These are phyloP conservation scores for Busseola fusca DNA, from an alignment of 2,888 invertebrate species.

Conservation along the genomic window DNA sequence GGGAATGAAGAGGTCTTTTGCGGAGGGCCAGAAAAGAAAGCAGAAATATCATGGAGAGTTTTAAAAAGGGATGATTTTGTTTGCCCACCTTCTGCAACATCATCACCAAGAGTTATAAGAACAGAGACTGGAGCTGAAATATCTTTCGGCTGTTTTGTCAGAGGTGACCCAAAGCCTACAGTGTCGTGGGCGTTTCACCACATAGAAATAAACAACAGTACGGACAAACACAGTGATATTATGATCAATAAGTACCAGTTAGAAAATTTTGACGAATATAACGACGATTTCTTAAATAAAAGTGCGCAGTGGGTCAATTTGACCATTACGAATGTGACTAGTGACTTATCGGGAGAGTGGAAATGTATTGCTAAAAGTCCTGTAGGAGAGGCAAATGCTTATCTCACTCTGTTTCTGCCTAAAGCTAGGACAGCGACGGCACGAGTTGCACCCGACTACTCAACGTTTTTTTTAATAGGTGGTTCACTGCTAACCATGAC, in stretches of 20 bases:
- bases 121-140: conserved; percentile 95
- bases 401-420: conserved; percentile 87
- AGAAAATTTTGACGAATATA: conserved; percentile 78
- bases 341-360: conserved; percentile 95
- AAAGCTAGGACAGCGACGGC: conserved; percentile 93
- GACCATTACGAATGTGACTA: conserved; percentile 94
- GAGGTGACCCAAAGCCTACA: conserved; percentile 94
- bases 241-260: conserved; percentile 74
- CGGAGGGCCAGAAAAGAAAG: conserved; percentile 91
- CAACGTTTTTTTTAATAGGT: conserved; percentile 92
- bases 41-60: conserved; percentile 92
- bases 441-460: conserved; percentile 92
- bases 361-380: conserved; percentile 93
- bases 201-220: conserved; percentile 75
- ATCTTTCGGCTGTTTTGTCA: conserved; percentile 93
- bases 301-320: conserved; percentile 93
- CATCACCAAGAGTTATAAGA: conserved; percentile 89
- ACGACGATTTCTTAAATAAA: conserved; percentile 81
- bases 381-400: conserved; percentile 89
- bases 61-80: conserved; percentile 93
- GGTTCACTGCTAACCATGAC: conserved; percentile 92
- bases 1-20: conserved; percentile 93
- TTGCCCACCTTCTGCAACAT: conserved; percentile 92
- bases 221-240: conserved; percentile 77
- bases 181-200: conserved; percentile 95